Evolutionary conservation across 2,888 invertebrate species (phyloP), one percentile per base, ranked within the genome.

Genomic region (Odontomyia ornata): DNA sequence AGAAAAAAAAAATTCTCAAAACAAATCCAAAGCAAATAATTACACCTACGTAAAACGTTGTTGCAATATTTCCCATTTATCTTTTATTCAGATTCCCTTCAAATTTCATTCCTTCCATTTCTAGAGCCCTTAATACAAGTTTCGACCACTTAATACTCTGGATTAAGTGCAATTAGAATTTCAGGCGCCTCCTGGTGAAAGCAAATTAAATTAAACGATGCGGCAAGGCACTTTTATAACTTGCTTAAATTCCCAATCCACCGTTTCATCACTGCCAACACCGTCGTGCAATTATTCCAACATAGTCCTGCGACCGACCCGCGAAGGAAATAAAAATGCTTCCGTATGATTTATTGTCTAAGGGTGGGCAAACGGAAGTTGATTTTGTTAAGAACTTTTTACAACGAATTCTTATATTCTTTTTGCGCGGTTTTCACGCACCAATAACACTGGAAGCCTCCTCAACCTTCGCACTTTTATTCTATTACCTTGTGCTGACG

Each of bases 101-200:
- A 3, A 3, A 36, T 9, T 36, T 36, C 36, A 3, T 36, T 5
- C 36, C 36, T 5, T 36, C 3, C 36, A 5, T 36, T 36, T 36
- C 36, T 9, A 9, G 5, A 36, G 36, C 36, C 36, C 36, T 36
- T 36, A 36, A 36, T 3, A 5, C 36, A 36, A 36, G 9, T n/a
- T 52, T 52, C 52, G 7, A 52, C 4, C 15, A 15, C 18, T 52
- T 77, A 76, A 76, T 76, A 69, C 76, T 69, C 52, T 60, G 76
- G 76, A 77, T 77, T 77, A 77, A 71, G 76, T 71, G 62, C 76
- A 77, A 77, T 77, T 77, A 77, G 76, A 57, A 62, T 77, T 77
- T 77, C 30, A 77, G 69, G 76, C 76, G 71, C 76, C 76, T 77
- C 76, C 46, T 72, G 57, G 76, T 72, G 62, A 71, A 67, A 71